Evolutionary conservation across 2,888 invertebrate species (phyloP).

Genomic region (Argyresthia goedartella): DNA sequence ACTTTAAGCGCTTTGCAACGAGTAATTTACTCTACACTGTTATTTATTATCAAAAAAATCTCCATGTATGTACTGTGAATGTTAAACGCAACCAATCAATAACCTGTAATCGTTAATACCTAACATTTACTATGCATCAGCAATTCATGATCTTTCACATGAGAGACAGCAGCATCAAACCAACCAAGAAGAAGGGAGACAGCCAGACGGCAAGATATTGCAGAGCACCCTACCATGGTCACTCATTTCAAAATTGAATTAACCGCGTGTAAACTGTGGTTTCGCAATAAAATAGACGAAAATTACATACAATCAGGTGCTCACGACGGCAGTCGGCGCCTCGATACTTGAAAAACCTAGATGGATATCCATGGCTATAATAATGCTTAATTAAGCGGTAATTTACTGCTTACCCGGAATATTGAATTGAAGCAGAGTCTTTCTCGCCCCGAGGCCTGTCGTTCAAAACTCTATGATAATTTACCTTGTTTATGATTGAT

Average conservation of each 20-base stretch:
- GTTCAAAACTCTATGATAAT: slow-evolving; percentile 15
- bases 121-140: too few relatives aligned
- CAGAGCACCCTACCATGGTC: neutral
- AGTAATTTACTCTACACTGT: too few relatives aligned
- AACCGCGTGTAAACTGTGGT: slow-evolving; percentile 21
- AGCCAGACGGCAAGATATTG: too few relatives aligned
- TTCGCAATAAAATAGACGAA: slow-evolving; percentile 29
- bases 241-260: slow-evolving; percentile 26
- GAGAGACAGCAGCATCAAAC: neutral
- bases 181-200: too few relatives aligned
- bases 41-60: too few relatives aligned
- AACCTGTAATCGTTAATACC: neutral
- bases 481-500: slow-evolving; percentile 27
- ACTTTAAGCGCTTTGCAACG: too few relatives aligned
- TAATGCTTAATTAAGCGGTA: slow-evolving; percentile 45
- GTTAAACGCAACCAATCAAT: too few relatives aligned
- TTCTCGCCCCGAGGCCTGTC: slow-evolving; percentile 21
- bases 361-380: slow-evolving; percentile 16
- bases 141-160: too few relatives aligned
- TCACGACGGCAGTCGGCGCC: slow-evolving; percentile 16
- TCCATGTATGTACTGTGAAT: too few relatives aligned
- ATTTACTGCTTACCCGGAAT: slow-evolving; percentile 37
- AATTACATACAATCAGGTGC: slow-evolving; percentile 33
- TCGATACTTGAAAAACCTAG: slow-evolving; percentile 14
- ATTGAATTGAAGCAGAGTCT: slow-evolving; percentile 23